Conservation (phyloP, 2,888 invertebrate genomes). For the Schizotus pectinicornis region DNA sequence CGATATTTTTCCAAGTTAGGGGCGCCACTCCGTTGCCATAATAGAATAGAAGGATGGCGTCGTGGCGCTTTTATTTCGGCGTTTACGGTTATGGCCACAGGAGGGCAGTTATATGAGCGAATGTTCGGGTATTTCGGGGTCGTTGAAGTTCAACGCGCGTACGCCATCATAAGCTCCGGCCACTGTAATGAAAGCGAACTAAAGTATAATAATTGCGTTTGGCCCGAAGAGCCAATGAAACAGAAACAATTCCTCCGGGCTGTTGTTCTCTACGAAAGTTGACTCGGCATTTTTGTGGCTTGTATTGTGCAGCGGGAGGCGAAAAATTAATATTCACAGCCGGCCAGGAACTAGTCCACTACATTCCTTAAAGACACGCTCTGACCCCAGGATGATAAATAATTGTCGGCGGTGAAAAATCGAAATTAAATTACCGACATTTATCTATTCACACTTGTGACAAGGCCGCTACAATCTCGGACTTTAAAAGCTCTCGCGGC, state of each 20-base stretch:
- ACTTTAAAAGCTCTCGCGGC: too few relatives aligned
- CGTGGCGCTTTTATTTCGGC: slow-evolving; percentile 26
- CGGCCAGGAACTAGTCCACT: slow-evolving; percentile 6
- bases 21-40: slow-evolving; percentile 20
- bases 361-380: slow-evolving; percentile 9
- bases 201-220: too few relatives aligned
- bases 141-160: slow-evolving; percentile 38
- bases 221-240: too few relatives aligned
- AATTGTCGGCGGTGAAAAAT: slow-evolving; percentile 11
- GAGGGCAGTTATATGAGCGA: slow-evolving; percentile 25
- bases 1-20: slow-evolving; percentile 20
- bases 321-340: slow-evolving; percentile 4
- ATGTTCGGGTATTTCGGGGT: slow-evolving; percentile 34
- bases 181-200: too few relatives aligned
- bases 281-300: slow-evolving; percentile 13
- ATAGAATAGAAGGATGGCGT: slow-evolving; percentile 32
- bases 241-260: background rate
- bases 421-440: slow-evolving; percentile 7
- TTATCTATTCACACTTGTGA: slow-evolving; percentile 7
- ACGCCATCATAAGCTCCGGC: background rate
- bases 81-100: slow-evolving; percentile 34
- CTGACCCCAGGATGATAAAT: slow-evolving; percentile 4
- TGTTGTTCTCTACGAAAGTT: slow-evolving; percentile 1
- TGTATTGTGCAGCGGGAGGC: slow-evolving; percentile 17
- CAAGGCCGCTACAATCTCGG: too few relatives aligned